These are phyloP conservation scores for Troglohyphantes excavatus DNA, from an alignment of 2,888 invertebrate genomes.

Conservation along the genomic window DNA sequence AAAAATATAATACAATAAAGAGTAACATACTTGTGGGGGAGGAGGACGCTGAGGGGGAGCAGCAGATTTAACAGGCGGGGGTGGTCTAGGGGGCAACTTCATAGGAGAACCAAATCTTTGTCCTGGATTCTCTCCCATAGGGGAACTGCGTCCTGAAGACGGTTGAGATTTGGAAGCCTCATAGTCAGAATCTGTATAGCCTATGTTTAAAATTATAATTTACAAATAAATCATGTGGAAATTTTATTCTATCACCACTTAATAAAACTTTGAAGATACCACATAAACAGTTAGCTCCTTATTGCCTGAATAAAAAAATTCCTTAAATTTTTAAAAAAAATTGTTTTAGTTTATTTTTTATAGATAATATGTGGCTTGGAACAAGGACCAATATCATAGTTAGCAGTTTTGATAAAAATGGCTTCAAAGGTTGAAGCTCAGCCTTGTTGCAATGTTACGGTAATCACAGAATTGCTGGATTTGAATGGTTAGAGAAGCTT, in stretches of 20 bases:
- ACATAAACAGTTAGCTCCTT: no score
- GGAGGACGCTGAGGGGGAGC: slow-evolving; percentile 79
- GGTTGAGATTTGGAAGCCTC: slow-evolving; percentile 60
- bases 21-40: slow-evolving; percentile 73
- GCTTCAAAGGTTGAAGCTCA: no score
- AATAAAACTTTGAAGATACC: neutral
- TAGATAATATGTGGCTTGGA: no score
- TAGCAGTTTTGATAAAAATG: no score
- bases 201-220: neutral
- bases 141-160: slow-evolving; percentile 80
- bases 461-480: no score
- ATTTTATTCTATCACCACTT: neutral
- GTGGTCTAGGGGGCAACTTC: slow-evolving; percentile 80
- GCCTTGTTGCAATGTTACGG: no score
- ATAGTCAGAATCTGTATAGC: slow-evolving; percentile 61
- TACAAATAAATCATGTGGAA: neutral
- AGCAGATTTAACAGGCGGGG: slow-evolving; percentile 56
- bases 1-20: no score
- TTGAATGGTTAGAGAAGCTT: no score
- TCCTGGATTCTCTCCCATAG: slow-evolving; percentile 73
- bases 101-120: slow-evolving; percentile 47
- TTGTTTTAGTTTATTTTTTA: no score
- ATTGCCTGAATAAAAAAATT: no score
- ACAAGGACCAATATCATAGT: no score
- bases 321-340: no score